Conservation (phyloP, 2,888 invertebrate species). For the Tyria jacobaeae region DNA sequence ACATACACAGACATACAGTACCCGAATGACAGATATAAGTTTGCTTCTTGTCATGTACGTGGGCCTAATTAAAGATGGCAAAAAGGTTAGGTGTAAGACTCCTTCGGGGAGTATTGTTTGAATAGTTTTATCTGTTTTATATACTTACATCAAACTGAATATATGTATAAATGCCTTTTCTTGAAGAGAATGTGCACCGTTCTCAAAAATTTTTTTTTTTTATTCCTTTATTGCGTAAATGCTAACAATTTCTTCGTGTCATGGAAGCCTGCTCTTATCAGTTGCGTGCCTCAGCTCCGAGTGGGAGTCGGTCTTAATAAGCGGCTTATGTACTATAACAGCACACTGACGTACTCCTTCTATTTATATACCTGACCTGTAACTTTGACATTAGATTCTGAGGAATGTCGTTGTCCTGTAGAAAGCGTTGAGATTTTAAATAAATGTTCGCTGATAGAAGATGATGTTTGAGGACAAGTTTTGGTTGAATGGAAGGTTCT, state of each 20-base stretch:
- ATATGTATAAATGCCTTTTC: too few species aligned
- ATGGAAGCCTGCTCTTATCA: conserved; percentile 63
- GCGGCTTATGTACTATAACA: conserved; percentile 75
- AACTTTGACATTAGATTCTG: conserved; percentile 63
- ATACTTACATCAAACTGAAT: too few species aligned
- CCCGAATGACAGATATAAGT: too few species aligned
- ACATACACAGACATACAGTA: too few species aligned
- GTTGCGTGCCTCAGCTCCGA: conserved; percentile 77
- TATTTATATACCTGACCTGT: conserved; percentile 72
- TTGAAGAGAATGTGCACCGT: too few species aligned
- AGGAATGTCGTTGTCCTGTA: conserved; percentile 25
- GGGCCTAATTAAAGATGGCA: too few species aligned
- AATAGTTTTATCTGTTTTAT: too few species aligned
- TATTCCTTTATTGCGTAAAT: background rate
- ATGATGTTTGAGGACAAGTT: too few species aligned
- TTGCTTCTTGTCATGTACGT: too few species aligned
- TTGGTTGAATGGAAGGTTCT: conserved; percentile 7
- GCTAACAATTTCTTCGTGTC: conserved; percentile 27
- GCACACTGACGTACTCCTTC: conserved; percentile 61
- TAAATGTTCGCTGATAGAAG: conserved; percentile 4
- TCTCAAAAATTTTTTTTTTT: too few species aligned
- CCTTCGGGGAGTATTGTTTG: too few species aligned
- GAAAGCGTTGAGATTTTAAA: conserved; percentile 19
- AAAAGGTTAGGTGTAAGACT: too few species aligned
- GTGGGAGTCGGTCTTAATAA: conserved; percentile 84